phyloP scores from a whole-genome alignment of 1,140 invertebrate species.

The Ips typographus region DNA sequence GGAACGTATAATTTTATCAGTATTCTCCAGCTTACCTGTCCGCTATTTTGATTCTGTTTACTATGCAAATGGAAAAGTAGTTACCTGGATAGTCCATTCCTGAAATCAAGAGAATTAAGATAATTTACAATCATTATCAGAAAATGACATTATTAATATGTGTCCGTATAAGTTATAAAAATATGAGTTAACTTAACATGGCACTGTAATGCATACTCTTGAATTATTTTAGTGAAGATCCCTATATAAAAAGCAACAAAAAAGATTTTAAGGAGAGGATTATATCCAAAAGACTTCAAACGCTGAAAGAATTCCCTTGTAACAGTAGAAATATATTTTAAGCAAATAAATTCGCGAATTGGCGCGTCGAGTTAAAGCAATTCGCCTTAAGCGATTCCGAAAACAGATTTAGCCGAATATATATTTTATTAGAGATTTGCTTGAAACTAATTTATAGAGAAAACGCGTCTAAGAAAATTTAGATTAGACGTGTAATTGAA shows the following conservation, averaged over 20 bases:
- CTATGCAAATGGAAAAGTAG: background rate
- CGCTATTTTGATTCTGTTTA: background rate
- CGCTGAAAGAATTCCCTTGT: slow-evolving; percentile 3
- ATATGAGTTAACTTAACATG: too few species aligned
- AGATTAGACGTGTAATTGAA: too few species aligned
- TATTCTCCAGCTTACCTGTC: background rate
- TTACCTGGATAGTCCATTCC: slow-evolving; percentile 8
- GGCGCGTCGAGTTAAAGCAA: slow-evolving; percentile 4
- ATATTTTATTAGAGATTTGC: background rate
- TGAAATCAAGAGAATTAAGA: background rate
- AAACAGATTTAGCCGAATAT: background rate
- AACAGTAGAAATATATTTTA: slow-evolving; percentile 1
- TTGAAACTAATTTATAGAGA: background rate
- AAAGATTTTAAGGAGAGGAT: background rate
- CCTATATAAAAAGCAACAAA: background rate
- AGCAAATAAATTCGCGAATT: slow-evolving; percentile 3
- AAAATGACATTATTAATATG: background rate
- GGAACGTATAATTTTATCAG: slow-evolving; percentile 1
- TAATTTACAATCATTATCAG: background rate
- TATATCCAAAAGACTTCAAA: background rate
- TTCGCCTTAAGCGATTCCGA: slow-evolving; percentile 3
- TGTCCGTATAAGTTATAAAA: background rate
- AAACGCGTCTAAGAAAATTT: too few species aligned
- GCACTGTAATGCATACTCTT: background rate
- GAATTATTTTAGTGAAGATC: background rate